These are phyloP conservation scores for Hozukius guyotensis DNA, from an alignment of 2,797 vertebrate species.

Conservation along the genomic window DNA sequence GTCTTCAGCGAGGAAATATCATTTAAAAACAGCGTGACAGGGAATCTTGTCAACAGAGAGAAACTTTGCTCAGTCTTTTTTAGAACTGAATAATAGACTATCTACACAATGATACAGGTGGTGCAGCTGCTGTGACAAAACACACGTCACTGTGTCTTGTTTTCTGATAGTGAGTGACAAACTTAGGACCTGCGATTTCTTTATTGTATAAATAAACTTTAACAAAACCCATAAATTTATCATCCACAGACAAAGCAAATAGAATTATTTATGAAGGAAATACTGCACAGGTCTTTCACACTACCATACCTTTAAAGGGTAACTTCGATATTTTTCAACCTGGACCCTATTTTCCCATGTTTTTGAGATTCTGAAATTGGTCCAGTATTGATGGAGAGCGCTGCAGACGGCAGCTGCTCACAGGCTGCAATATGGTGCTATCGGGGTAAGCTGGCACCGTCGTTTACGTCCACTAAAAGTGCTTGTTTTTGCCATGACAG, in stretches of 20 bases:
- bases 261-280: neutral
- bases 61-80: neutral
- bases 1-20: neutral
- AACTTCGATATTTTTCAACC: neutral
- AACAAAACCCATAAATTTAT: neutral
- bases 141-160: neutral
- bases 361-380: neutral
- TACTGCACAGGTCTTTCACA: constrained; percentile 9
- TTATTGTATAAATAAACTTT: neutral
- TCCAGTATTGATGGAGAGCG: neutral
- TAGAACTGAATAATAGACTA: neutral
- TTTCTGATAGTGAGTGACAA: neutral
- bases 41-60: neutral
- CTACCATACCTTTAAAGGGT: neutral
- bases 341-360: too few relatives aligned
- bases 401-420: neutral
- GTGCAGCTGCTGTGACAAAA: neutral
- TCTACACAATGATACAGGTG: neutral
- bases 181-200: neutral
- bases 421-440: neutral
- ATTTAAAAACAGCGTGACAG: neutral
- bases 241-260: neutral
- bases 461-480: neutral
- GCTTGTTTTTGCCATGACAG: neutral
- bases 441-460: too few relatives aligned